Percentiles rank a stretch among this genome's conserved stretches.
Evolutionary conservation across 2,113 vertebrate genomes (phyloP).

Genomic region (Syrmaticus mikado): DNA sequence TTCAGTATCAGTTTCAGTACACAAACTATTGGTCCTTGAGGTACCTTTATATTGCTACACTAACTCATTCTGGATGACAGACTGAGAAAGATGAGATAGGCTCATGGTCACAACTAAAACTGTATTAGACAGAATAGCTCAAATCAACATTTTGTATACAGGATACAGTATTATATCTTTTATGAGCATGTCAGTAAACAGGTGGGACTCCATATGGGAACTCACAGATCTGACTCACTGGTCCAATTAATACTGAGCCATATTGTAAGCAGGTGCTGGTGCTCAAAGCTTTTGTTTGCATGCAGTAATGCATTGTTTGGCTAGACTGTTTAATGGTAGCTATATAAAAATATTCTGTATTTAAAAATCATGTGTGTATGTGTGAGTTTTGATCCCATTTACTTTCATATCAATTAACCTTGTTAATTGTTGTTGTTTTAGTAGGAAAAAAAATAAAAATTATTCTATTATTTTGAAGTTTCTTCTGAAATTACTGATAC

Average conservation of each 20-base stretch:
- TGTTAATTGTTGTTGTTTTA: neutral
- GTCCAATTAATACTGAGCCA: neutral
- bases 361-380: neutral
- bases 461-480: neutral
- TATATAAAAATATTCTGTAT: neutral
- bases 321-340: neutral
- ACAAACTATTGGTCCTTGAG: rapidly evolving
- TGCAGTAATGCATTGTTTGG: neutral
- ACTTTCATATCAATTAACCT: neutral
- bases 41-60: neutral
- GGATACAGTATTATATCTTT: neutral
- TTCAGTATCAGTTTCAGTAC: neutral
- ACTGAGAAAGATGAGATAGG: neutral
- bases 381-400: neutral
- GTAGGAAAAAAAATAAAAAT: neutral
- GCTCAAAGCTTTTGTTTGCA: neutral
- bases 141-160: rapidly evolving
- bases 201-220: neutral
- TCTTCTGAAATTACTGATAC: neutral
- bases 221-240: neutral
- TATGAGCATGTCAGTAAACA: neutral
- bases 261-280: neutral
- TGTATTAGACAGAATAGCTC: neutral
- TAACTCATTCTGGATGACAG: neutral
- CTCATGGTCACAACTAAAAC: neutral